phyloP scores from a whole-genome alignment of 2,113 vertebrate genomes.

The Nesogale talazaci region DNA sequence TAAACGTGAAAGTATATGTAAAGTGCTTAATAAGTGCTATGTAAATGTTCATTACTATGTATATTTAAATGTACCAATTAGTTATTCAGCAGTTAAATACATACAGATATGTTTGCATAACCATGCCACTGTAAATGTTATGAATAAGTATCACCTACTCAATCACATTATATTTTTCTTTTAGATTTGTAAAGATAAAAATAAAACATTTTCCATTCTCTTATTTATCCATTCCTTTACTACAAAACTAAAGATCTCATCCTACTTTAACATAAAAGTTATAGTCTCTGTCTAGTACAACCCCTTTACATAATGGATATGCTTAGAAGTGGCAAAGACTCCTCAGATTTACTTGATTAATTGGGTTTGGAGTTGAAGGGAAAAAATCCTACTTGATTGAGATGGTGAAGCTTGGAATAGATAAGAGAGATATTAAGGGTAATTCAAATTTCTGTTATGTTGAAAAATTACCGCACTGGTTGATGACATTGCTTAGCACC shows the following conservation, averaged over 20 bases:
- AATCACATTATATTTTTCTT: constrained; percentile 19
- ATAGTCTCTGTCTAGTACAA: background rate
- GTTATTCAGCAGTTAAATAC: constrained; percentile 3
- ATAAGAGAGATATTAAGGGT: background rate
- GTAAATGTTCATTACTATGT: background rate
- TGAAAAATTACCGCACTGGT: background rate
- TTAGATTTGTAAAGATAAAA: constrained; percentile 23
- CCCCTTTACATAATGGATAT: constrained; percentile 38
- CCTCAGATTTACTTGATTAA: constrained; percentile 16
- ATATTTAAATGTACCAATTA: constrained; percentile 19
- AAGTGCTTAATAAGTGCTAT: background rate
- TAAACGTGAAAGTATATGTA: background rate
- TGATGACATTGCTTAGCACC: background rate
- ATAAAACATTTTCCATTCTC: constrained; percentile 27
- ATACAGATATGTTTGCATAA: constrained; percentile 37
- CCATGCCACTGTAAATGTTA: constrained; percentile 1
- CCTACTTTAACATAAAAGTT: constrained; percentile 32
- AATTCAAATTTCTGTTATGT: background rate
- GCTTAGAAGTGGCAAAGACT: background rate
- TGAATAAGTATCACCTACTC: constrained; percentile 42
- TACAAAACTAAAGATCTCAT: constrained; percentile 16
- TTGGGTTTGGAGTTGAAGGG: background rate
- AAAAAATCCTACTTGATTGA: constrained; percentile 35
- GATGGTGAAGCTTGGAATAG: background rate
- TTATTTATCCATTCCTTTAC: background rate